Conservation (phyloP, 2,888 invertebrate genomes). For the Diaprepes abbreviatus region DNA sequence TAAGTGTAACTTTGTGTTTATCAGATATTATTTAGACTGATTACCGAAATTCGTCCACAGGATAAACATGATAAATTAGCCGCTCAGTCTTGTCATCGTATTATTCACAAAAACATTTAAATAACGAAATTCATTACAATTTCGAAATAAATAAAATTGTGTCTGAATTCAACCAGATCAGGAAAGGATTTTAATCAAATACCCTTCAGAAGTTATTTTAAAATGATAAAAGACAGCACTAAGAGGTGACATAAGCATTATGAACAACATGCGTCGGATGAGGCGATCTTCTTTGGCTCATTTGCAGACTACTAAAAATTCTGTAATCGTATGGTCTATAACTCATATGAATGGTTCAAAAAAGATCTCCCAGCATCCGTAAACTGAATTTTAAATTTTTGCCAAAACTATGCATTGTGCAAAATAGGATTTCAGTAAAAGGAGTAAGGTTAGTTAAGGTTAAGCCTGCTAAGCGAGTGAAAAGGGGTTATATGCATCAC, state of each 20-base stretch:
- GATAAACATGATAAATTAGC: neutral
- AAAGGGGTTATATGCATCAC: conserved; percentile 52
- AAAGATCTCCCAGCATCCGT: neutral
- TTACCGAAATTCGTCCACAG: neutral
- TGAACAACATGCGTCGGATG: neutral
- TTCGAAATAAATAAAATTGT: no score
- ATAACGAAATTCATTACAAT: no score
- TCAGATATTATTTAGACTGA: no score
- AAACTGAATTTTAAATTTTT: neutral
- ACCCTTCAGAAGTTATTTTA: neutral
- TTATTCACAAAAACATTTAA: conserved; percentile 32
- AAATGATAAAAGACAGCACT: neutral
- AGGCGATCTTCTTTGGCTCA: neutral
- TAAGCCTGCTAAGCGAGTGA: conserved; percentile 58
- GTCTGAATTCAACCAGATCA: no score
- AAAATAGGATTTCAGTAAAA: conserved; percentile 20
- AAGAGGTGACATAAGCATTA: neutral
- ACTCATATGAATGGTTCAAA: neutral
- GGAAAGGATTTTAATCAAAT: neutral
- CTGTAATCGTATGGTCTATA: no score
- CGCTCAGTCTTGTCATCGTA: conserved; percentile 47
- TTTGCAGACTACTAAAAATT: neutral
- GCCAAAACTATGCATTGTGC: conserved; percentile 29
- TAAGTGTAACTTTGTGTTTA: no score
- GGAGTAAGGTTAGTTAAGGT: conserved; percentile 48